Base-by-base conservation (phyloP, 2,113 vertebrate species). In the Paradoxurus hermaphroditus region DNA sequence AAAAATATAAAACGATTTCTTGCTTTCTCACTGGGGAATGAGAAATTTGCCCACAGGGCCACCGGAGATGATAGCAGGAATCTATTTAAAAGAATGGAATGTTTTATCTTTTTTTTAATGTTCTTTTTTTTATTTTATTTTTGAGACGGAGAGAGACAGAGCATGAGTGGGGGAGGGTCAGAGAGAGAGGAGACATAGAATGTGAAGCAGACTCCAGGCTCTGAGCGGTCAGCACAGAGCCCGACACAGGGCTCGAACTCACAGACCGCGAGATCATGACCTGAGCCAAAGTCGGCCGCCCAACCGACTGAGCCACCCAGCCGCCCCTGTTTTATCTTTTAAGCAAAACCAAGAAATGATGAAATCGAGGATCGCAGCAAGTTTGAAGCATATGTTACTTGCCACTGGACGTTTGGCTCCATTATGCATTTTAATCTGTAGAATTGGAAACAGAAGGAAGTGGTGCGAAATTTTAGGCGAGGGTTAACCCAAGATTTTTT, bases 1-100 rank as follows among this genome's bases (percentile, higher is more conserved):
- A 99, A 98, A 86, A 98, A 98, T 65, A 97, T 99, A 86, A 99
- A 98, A 97, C 99, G 99, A 5, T 98, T 70, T 53, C 97, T 41
- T 62, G 72, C 86, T 99, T 91, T 97, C 98, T 99, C 93, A 98
- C 99, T 91, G 46, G 86, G 3, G 98, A 99, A 93, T 99, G 29
- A 98, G 98, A 73, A 85, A 27, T 34, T 70, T 62, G n/a, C 7
- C 14, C 10, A 16, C 59, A 41, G 72, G 39, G 25, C 12, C 77
- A 65, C 29, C 12, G 15, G 11, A 21, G 41, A 12, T 41, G 13
- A 44, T 9, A 86, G 29, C 46, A 86, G 78, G 46, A 72, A 10
- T 84, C 53, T 86, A 6, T 77, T 78, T 84, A 77, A 92, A 90
- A 79, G 72, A 63, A 72, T 16, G 27, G 41, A 25, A 39, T 53